Percentiles rank a stretch among this genome's conserved stretches.
phyloP scores from a whole-genome alignment of 2,888 invertebrate species.

The Trachelus troglodyta region DNA sequence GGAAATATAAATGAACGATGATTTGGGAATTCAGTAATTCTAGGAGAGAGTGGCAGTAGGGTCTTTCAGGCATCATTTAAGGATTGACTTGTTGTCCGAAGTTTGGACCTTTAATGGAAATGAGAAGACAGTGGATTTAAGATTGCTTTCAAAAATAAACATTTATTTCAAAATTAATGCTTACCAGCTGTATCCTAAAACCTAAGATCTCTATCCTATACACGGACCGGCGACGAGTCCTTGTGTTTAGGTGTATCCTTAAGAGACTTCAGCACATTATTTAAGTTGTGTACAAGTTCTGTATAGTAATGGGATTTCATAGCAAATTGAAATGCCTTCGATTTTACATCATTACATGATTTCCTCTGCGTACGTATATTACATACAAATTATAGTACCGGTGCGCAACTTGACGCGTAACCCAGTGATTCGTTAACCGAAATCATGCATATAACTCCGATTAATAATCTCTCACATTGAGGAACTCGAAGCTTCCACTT shows the following conservation, averaged over 20 bases:
- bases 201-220: conserved; percentile 58
- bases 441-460: not conserved
- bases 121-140: conserved; percentile 28
- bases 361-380: conserved; percentile 48
- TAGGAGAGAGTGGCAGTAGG: not conserved
- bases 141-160: conserved; percentile 65
- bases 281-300: conserved; percentile 46
- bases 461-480: not conserved
- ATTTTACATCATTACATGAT: conserved; percentile 53
- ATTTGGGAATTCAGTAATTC: not conserved
- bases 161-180: conserved; percentile 66
- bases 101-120: not conserved
- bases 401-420: conserved; percentile 3
- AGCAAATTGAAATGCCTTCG: conserved; percentile 38
- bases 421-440: conserved; percentile 1
- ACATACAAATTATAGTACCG: conserved; percentile 46
- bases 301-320: conserved; percentile 45
- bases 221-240: conserved; percentile 38
- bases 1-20: not conserved
- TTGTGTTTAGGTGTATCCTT: conserved; percentile 50
- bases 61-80: not conserved
- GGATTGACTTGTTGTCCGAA: not conserved
- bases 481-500: not conserved
- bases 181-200: conserved; percentile 61
- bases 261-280: conserved; percentile 48